These are phyloP conservation scores for Drosophila nr. medialis DNA, from an alignment of 2,888 invertebrate genomes.

Conservation along the genomic window DNA sequence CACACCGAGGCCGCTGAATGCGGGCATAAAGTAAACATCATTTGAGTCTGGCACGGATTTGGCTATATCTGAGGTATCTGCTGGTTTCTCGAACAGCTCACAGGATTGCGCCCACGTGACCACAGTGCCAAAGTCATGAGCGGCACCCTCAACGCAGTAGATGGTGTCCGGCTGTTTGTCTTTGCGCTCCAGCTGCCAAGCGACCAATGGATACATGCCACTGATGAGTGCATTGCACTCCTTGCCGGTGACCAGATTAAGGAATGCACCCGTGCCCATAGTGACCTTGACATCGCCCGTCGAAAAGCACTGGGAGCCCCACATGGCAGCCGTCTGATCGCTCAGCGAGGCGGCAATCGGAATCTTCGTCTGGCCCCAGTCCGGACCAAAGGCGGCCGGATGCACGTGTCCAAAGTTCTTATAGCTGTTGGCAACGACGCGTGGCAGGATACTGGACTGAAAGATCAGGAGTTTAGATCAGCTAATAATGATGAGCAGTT, in stretches of 20 bases:
- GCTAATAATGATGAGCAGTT: background rate
- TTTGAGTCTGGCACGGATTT: constrained; percentile 89
- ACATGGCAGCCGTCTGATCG: constrained; percentile 94
- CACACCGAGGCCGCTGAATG: constrained; percentile 95
- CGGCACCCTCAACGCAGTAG: constrained; percentile 93
- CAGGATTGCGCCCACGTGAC: constrained; percentile 93
- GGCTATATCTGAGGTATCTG: constrained; percentile 89
- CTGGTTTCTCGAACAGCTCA: constrained; percentile 88
- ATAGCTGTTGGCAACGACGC: constrained; percentile 91
- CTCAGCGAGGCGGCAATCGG: constrained; percentile 87
- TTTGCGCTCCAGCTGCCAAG: constrained; percentile 87
- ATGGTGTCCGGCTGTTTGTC: constrained; percentile 84
- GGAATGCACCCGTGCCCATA: constrained; percentile 96
- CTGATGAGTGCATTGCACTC: constrained; percentile 92
- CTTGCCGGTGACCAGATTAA: constrained; percentile 92
- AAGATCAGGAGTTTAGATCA: background rate
- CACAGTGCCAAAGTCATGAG: constrained; percentile 94
- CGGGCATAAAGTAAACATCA: constrained; percentile 94
- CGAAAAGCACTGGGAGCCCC: constrained; percentile 93
- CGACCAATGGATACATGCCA: constrained; percentile 96
- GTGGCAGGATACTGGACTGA: constrained; percentile 91
- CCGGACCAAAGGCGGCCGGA: constrained; percentile 89
- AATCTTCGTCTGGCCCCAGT: constrained; percentile 85
- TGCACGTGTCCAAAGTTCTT: constrained; percentile 89
- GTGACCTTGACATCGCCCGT: constrained; percentile 93